Evolutionary conservation across 1,140 invertebrate genomes (phyloP), one percentile per base, ranked within the genome.

Genomic region (fruit fly (Drosophila melanogaster)): DNA sequence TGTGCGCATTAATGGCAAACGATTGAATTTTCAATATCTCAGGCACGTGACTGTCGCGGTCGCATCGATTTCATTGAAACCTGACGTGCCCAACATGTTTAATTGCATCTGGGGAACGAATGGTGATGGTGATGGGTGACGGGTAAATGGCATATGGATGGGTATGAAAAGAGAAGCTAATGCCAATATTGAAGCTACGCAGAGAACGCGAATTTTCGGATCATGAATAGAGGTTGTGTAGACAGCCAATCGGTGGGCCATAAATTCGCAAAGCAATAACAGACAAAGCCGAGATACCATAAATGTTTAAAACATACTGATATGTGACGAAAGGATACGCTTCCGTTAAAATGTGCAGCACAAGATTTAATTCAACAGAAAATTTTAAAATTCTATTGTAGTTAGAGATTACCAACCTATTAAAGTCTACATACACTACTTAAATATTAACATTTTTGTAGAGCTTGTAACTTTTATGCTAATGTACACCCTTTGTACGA

Each of bases 11-110:
- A 89, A 90, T 79, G 72, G 77, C 67, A 47, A 47, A 19, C 79
- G 79, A 89, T 89, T 89, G 77, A 89, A 89, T 89, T 89, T 89
- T 89, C 84, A 89, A 90, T 89, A 89, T 90, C 84, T 77, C 46
- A 43, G 77, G 84, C 69, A 89, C 84, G 84, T 89, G 84, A 89
- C 85, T 90, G 64, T 44, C 66, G 75, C 46, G 75, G 49, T 43
- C 44, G 57, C 66, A 65, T 79, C 75, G 64, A 54, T 80, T 83
- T 89, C 84, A 89, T 77, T 89, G 85, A 89, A 89, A 74, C 72
- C 73, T 89, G 79, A 87, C 84, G 84, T 87, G 84, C 84, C 47
- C 66, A 73, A 87, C 72, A 89, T 87, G 81, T 87, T 84, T 87
- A 87, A 89, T 87, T 87, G 84, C 58, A 69, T 17, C 40, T 41